Conservation (phyloP, 2,888 invertebrate genomes). For the Pachymerium ferrugineum region DNA sequence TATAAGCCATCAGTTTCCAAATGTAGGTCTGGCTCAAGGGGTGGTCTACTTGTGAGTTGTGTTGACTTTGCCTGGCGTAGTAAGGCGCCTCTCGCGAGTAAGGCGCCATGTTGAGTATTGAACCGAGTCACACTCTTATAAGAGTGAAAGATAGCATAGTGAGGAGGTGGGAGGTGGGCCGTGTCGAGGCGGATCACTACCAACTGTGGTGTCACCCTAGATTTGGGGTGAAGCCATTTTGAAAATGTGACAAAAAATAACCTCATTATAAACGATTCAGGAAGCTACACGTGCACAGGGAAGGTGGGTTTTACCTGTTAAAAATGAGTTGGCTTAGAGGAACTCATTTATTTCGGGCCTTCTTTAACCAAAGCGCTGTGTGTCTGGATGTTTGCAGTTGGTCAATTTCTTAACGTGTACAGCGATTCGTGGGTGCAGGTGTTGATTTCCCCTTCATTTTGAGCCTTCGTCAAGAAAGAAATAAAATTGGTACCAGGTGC, state of each 20-base stretch:
- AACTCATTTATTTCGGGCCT: not conserved
- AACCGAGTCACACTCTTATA: conserved; percentile 21
- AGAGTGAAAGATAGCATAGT: conserved; percentile 22
- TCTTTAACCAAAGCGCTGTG: conserved; percentile 6
- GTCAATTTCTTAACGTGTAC: conserved; percentile 15
- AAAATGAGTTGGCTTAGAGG: not conserved
- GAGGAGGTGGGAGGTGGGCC: conserved; percentile 5
- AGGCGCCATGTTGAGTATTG: conserved; percentile 24
- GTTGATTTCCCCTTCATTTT: conserved; percentile 27
- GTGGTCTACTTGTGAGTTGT: conserved; percentile 22
- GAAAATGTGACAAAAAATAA: not conserved
- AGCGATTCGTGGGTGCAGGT: conserved; percentile 24
- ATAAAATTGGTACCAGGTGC: conserved; percentile 19
- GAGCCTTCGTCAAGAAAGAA: conserved; percentile 3
- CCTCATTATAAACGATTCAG: too few species aligned
- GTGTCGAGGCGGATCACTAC: conserved; percentile 9
- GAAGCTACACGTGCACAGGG: not conserved
- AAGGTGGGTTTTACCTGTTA: not conserved
- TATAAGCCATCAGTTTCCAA: not conserved
- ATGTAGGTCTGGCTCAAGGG: conserved; percentile 14
- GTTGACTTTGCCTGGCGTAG: conserved; percentile 23
- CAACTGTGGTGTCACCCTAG: conserved; percentile 5
- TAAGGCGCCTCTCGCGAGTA: conserved; percentile 17
- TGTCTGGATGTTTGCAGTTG: conserved; percentile 13
- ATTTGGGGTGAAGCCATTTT: conserved; percentile 16